These are phyloP conservation scores for Blennius ocellaris DNA, from an alignment of 2,113 vertebrate species.

Conservation along the genomic window DNA sequence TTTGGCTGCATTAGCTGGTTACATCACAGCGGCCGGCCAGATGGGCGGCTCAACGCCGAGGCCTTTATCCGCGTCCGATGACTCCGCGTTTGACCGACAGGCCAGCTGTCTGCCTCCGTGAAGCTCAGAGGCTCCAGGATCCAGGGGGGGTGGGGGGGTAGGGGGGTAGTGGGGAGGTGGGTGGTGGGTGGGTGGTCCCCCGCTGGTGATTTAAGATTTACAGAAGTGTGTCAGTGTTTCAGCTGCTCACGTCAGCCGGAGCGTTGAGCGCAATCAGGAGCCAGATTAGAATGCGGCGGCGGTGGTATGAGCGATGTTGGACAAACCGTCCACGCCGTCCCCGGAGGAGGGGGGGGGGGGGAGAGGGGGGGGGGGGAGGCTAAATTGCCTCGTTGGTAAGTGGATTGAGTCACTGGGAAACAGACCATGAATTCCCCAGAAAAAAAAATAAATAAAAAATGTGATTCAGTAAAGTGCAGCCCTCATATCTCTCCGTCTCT, in stretches of 20 bases:
- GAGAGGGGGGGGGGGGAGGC: no score
- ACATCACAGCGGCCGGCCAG: slow-evolving; percentile 51
- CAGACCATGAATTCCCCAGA: slow-evolving; percentile 68
- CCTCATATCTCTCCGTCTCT: slow-evolving; percentile 27
- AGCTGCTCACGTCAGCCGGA: slow-evolving; percentile 26
- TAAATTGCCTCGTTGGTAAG: slow-evolving; percentile 67
- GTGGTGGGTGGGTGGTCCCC: slow-evolving; percentile 4
- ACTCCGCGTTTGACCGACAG: slow-evolving; percentile 16
- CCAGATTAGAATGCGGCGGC: slow-evolving; percentile 41
- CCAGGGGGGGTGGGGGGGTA: background rate
- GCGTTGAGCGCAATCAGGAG: slow-evolving; percentile 14
- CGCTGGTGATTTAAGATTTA: slow-evolving; percentile 10
- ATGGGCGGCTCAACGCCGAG: slow-evolving; percentile 40
- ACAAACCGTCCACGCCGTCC: slow-evolving; percentile 29
- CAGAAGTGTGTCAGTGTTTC: slow-evolving; percentile 39
- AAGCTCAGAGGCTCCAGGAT: slow-evolving; percentile 9
- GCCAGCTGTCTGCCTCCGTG: slow-evolving; percentile 40
- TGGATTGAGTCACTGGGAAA: slow-evolving; percentile 69
- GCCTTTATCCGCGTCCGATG: slow-evolving; percentile 48
- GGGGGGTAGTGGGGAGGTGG: background rate
- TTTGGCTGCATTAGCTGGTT: slow-evolving; percentile 29
- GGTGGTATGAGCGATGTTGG: slow-evolving; percentile 30
- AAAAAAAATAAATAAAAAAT: no score
- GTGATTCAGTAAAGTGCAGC: slow-evolving; percentile 71
- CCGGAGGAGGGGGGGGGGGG: no score